phyloP scores from a whole-genome alignment of 2,888 invertebrate species.

The Eupithecia abbreviata region DNA sequence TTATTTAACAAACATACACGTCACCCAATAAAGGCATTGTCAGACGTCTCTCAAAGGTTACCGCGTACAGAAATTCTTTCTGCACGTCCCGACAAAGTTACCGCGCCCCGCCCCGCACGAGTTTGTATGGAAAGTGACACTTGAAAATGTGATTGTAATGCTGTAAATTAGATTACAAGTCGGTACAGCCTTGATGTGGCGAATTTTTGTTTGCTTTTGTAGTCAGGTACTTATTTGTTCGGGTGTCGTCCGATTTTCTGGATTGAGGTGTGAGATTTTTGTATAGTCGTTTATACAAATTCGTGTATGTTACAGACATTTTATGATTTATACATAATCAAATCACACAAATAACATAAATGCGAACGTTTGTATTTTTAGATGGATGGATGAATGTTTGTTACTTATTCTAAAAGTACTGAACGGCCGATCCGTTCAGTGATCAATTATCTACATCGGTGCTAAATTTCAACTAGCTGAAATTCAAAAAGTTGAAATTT shows the following conservation, averaged over 20 bases:
- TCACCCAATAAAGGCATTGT: conserved; percentile 53
- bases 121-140: conserved; percentile 38
- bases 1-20: conserved; percentile 56
- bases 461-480: no score
- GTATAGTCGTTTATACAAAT: no score
- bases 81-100: conserved; percentile 55
- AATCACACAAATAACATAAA: no score
- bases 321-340: no score
- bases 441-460: no score
- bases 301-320: no score
- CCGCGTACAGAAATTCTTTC: conserved; percentile 31
- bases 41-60: conserved; percentile 39
- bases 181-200: conserved; percentile 74
- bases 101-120: conserved; percentile 59
- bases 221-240: conserved; percentile 34
- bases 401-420: no score
- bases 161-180: conserved; percentile 66
- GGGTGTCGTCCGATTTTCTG: conserved; percentile 32
- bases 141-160: conserved; percentile 55
- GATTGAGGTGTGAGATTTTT: conserved; percentile 47
- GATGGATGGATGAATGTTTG: no score
- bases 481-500: no score
- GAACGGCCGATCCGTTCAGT: no score
- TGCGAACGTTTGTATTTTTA: no score
- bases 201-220: conserved; percentile 76